Evolutionary conservation across 2,888 invertebrate genomes (phyloP), one percentile per base, ranked within the genome.

Genomic region (Cephus nigrinus): DNA sequence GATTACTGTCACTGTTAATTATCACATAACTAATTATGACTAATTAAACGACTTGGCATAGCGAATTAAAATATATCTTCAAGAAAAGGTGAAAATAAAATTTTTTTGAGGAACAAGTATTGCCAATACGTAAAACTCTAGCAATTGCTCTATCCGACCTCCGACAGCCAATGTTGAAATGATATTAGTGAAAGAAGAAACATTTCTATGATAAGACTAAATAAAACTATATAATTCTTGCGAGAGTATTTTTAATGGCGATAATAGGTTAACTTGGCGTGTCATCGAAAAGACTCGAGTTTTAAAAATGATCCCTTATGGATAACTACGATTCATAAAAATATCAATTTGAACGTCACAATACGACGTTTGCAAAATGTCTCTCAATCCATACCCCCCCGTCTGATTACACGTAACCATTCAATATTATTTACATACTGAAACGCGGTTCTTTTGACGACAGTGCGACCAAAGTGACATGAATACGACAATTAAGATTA

Each of bases 311-410:
- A 71, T 71, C 71, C 55, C 9, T 55, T 23, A 23, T 23, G 55
- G 55, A 55, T 55, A 55, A 23, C 55, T 76, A 73, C 55, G 73
- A 34, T 73, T 76, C 76, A 76, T 76, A 76, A 76, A 76, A 76
- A 76, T 76, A 76, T 76, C 30, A 34, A 76, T 73, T 55, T 71
- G 12, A 71, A 71, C 71, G 32, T 71, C 71, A 71, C 71, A 23
- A 12, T 12, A 32, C 3, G 15, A 71, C 71, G 55, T 55, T 55
- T 55, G 9, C 55, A 55, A 23, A 55, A 55, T 55, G 2, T 23
- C 23, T 55, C 55, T 23, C 9, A 4, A 23, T 23, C 11, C 12
- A 30, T 71, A 32, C 71, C 32, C 31, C 32, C 32, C 11, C 1
- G 31, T 69, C 30, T 23, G 71, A 15, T 33, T 31, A 12, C 33